Evolutionary conservation across 2,113 vertebrate species (phyloP), one percentile per base, ranked within the genome.

Genomic region (Coreoperca whiteheadi): DNA sequence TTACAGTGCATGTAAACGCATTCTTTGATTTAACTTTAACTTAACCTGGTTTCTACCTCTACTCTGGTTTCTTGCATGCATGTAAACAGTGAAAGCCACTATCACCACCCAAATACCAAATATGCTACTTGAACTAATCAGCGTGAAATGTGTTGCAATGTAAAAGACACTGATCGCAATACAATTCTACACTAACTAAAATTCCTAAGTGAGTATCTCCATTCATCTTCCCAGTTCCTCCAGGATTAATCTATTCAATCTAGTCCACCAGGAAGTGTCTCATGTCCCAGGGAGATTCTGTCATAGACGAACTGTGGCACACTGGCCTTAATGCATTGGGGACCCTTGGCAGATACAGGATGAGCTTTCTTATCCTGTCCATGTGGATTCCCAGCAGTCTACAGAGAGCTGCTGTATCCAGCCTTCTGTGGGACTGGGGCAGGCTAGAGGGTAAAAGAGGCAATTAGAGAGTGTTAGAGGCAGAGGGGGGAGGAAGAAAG

Each of bases 381-480:
- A 75, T 21, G n/a, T 54, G 85, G 90, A 87, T 61, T 91, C 75
- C 73, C 59, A 56, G 59, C 74, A 77, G 77, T 87, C 88, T 86
- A 76, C 83, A 87, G 82, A 90, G 91, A 92, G 79, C 72, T 86
- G 81, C 79, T 74, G 64, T 14, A 85, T 77, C 76, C 59, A 83
- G 61, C 59, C 70, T 78, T 78, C n/a, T 74, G 53, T 32, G 60
- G 61, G 77, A 87, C 75, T 63, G 78, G 79, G 90, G 77, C 82
- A 82, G 56, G 70, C 84, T 83, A 75, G 51, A 87, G 88, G 91
- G 86, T 92, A 87, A 86, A 87, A 87, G 77, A 92, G 76, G 84
- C 88, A 92, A 94, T 94, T 94, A 94, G 81, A 91, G 87, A 81
- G 74, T 75, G 84, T 79, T 77, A 67, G 80, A 77, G 83, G 82